These are phyloP conservation scores for Neocrepidodera transversa DNA, from an alignment of 2,888 invertebrate genomes.

Conservation along the genomic window DNA sequence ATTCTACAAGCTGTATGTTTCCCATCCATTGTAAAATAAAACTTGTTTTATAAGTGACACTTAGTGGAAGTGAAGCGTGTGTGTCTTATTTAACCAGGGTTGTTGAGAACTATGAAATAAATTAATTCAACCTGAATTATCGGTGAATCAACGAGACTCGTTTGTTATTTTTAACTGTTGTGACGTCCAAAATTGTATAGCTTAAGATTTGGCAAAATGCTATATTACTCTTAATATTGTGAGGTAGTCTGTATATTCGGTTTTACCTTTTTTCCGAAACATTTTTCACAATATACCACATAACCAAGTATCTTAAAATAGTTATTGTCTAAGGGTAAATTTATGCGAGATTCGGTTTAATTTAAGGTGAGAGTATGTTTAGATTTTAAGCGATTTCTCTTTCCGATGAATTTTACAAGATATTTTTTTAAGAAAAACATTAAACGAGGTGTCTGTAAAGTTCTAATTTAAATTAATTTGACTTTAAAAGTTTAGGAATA, in stretches of 20 bases:
- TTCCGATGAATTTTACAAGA: too few species aligned
- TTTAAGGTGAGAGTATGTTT: too few species aligned
- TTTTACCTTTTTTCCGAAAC: slow-evolving; percentile 33
- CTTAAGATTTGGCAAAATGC: slow-evolving; percentile 47
- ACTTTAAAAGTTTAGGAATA: too few species aligned
- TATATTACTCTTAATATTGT: slow-evolving; percentile 44
- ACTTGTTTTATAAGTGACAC: slow-evolving; percentile 40
- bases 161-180: slow-evolving; percentile 45
- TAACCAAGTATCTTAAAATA: slow-evolving; percentile 19
- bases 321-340: too few species aligned
- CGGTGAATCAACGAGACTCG: slow-evolving; percentile 36
- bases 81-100: slow-evolving; percentile 36
- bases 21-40: slow-evolving; percentile 20
- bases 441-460: too few species aligned
- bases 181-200: slow-evolving; percentile 49
- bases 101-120: slow-evolving; percentile 25
- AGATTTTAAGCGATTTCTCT: too few species aligned
- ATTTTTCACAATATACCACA: slow-evolving; percentile 11
- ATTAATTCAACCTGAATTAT: slow-evolving; percentile 33
- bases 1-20: slow-evolving; percentile 8
- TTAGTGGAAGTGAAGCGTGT: slow-evolving; percentile 40
- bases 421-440: not conserved
- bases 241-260: slow-evolving; percentile 39
- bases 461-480: too few species aligned
- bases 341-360: too few species aligned